These are phyloP conservation scores for Brachypalpus laphriformis DNA, from an alignment of 2,888 invertebrate species.

Conservation along the genomic window DNA sequence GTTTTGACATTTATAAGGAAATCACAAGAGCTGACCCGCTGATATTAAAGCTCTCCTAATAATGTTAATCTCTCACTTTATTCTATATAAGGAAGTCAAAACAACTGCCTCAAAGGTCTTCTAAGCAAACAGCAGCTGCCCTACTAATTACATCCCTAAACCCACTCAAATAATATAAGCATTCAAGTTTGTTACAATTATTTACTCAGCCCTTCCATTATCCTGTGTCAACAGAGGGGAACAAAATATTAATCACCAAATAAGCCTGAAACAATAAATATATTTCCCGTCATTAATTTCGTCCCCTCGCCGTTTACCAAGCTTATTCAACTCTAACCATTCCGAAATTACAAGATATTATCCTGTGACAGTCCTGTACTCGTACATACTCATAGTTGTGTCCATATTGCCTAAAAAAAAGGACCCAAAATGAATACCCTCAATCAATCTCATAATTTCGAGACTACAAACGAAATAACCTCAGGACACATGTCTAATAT, in stretches of 20 bases:
- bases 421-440: conserved; percentile 26
- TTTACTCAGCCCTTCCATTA: conserved; percentile 27
- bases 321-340: conserved; percentile 29
- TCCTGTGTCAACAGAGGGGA: conserved; percentile 31
- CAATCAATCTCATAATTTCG: conserved; percentile 59
- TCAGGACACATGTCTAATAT: conserved; percentile 54
- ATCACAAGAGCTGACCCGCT: neutral
- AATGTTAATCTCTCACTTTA: neutral
- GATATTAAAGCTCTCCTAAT: neutral
- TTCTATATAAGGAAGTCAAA: neutral
- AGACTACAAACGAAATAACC: conserved; percentile 47
- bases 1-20: too few relatives aligned
- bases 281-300: conserved; percentile 54
- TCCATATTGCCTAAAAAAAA: neutral
- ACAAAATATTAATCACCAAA: conserved; percentile 53
- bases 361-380: conserved; percentile 43
- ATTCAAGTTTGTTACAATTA: conserved; percentile 21
- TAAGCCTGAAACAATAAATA: conserved; percentile 60
- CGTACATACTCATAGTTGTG: conserved; percentile 10
- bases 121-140: neutral
- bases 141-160: conserved; percentile 11
- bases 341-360: conserved; percentile 39
- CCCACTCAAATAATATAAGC: neutral
- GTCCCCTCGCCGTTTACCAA: neutral
- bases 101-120: neutral